A percentile compares a stretch with the other conserved stretches of the same genome.
Evolutionary conservation across 2,113 vertebrate genomes (phyloP).

Genomic region (Channa maculata): DNA sequence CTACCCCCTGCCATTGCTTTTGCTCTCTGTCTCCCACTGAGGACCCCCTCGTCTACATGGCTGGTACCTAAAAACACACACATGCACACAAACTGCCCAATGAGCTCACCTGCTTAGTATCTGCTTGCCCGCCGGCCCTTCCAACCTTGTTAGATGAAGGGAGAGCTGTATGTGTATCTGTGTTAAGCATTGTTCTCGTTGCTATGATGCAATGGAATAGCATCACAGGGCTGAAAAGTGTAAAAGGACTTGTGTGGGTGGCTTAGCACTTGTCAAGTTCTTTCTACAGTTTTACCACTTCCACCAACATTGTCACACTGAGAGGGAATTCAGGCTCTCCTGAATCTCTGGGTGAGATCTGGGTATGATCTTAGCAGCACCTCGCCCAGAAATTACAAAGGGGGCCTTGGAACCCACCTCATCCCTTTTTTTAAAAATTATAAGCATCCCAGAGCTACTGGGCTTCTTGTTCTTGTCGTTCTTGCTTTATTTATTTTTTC

Average conservation of each 20-base stretch:
- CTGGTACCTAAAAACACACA: slow-evolving; percentile 30
- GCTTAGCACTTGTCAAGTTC: slow-evolving; percentile 25
- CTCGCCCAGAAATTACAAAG: slow-evolving; percentile 25
- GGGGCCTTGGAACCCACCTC: slow-evolving; percentile 1
- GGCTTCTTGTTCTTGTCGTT: slow-evolving; percentile 3
- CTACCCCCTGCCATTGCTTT: slow-evolving; percentile 61
- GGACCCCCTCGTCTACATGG: slow-evolving; percentile 25
- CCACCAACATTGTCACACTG: slow-evolving; percentile 33
- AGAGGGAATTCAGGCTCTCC: slow-evolving; percentile 23
- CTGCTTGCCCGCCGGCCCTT: slow-evolving; percentile 32
- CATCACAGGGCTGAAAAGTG: slow-evolving; percentile 55
- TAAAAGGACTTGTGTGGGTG: slow-evolving; percentile 42
- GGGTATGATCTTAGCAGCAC: slow-evolving; percentile 30
- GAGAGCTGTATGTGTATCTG: slow-evolving; percentile 6
- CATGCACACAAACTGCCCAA: slow-evolving; percentile 11
- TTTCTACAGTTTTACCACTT: slow-evolving; percentile 12
- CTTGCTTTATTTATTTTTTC: slow-evolving; percentile 9
- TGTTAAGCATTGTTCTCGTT: slow-evolving; percentile 29
- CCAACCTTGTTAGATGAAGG: slow-evolving; percentile 33
- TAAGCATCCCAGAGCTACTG: slow-evolving; percentile 44
- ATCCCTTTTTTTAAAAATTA: slow-evolving; percentile 43
- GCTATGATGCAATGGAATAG: slow-evolving; percentile 65
- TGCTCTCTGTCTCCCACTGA: slow-evolving; percentile 38
- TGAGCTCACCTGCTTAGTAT: slow-evolving; percentile 53
- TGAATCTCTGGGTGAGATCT: slow-evolving; percentile 24